Evolutionary conservation across 2,113 vertebrate genomes (phyloP).

Genomic region (Egretta garzetta): DNA sequence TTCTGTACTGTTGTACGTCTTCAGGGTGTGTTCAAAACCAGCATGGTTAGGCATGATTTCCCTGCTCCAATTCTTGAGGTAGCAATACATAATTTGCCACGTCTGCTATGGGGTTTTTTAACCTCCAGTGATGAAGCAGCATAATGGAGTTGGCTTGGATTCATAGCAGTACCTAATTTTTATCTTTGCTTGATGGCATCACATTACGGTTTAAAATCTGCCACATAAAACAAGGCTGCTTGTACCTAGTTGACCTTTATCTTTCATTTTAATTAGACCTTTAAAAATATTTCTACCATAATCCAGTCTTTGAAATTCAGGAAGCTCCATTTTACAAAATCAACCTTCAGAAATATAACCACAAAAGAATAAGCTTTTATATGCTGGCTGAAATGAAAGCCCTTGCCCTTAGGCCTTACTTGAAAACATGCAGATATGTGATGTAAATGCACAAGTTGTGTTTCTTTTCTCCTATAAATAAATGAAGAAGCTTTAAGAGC

Average conservation of each 20-base stretch:
- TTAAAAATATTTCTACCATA: not conserved
- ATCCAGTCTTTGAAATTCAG: not conserved
- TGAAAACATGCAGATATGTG: not conserved
- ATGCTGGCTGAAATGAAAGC: not conserved
- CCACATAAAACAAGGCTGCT: not conserved
- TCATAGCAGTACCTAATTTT: not conserved
- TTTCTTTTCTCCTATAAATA: not conserved
- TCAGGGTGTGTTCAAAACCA: not conserved
- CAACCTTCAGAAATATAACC: not conserved
- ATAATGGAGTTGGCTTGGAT: not conserved
- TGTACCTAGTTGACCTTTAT: not conserved
- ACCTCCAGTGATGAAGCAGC: not conserved
- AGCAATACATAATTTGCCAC: not conserved
- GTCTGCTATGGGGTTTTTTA: not conserved
- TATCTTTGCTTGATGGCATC: not conserved
- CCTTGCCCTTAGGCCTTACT: not conserved
- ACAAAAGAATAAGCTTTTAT: not conserved
- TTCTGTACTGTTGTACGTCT: not conserved
- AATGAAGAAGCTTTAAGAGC: not conserved
- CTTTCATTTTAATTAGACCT: not conserved
- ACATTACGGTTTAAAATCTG: not conserved
- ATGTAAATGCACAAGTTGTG: not conserved
- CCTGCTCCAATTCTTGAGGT: not conserved
- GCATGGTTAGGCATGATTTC: not conserved
- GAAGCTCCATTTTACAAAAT: not conserved